A percentile compares a stretch with the other conserved stretches of the same genome.
Conservation (phyloP, 2,113 vertebrate species). For the Ptilonorhynchus violaceus region DNA sequence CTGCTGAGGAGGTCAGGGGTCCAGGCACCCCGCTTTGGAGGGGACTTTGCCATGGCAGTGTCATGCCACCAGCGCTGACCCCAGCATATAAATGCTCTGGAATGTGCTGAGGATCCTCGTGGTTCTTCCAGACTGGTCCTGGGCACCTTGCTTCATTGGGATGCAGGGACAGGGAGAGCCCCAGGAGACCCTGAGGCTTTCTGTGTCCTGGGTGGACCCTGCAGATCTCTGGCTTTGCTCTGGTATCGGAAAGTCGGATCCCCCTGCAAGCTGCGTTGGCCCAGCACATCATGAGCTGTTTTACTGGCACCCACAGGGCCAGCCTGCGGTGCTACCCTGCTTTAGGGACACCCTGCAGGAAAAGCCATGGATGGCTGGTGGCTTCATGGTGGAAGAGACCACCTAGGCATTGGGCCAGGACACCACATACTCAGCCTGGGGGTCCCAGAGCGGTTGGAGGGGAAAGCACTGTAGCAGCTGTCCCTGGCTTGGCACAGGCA, state of each 20-base stretch:
- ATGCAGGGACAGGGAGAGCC: background rate
- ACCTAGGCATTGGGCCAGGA: rapidly evolving
- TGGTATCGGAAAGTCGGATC: background rate
- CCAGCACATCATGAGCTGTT: rapidly evolving
- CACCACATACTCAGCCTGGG: rapidly evolving
- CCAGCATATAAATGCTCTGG: background rate
- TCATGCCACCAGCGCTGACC: rapidly evolving
- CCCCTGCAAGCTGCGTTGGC: rapidly evolving
- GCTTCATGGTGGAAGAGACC: background rate
- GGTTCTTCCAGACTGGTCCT: background rate
- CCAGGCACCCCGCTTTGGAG: rapidly evolving
- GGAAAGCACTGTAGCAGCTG: background rate
- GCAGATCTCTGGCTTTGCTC: background rate
- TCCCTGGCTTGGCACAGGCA: background rate
- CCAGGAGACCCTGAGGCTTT: background rate
- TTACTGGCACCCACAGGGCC: background rate
- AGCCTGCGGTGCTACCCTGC: background rate
- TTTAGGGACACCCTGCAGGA: background rate
- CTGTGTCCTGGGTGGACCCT: background rate
- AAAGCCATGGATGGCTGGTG: background rate
- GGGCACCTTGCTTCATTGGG: background rate
- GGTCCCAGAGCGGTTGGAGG: background rate
- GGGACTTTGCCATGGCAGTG: background rate
- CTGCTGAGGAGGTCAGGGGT: rapidly evolving
- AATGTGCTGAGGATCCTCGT: rapidly evolving